A percentile compares a stretch with the other conserved stretches of the same genome.
These are phyloP conservation scores for Hippocampus abdominalis DNA, from an alignment of 2,113 vertebrate species.

Conservation along the genomic window DNA sequence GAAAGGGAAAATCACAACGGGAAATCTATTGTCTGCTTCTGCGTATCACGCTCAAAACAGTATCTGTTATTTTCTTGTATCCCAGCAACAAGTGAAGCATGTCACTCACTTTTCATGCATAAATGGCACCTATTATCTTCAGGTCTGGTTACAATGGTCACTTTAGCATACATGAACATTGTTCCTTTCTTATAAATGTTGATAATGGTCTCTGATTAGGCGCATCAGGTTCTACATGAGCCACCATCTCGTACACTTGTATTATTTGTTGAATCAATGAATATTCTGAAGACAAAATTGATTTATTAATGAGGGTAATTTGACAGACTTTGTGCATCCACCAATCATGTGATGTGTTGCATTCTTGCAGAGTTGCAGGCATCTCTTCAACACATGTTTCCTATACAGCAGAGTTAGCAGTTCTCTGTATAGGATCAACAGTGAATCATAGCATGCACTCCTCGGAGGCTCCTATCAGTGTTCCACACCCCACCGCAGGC, in stretches of 20 bases:
- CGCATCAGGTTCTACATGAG: background rate
- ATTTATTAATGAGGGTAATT: background rate
- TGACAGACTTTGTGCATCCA: background rate
- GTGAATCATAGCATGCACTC: conserved; percentile 44
- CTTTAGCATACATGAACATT: background rate
- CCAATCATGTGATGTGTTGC: background rate
- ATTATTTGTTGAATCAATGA: background rate
- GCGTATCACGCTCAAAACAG: conserved; percentile 22
- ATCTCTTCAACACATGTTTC: background rate
- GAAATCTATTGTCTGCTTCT: conserved; percentile 17
- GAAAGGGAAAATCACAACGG: background rate
- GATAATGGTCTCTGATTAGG: conserved; percentile 6
- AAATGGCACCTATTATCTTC: conserved; percentile 34
- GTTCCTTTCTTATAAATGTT: background rate
- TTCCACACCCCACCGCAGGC: conserved; percentile 47
- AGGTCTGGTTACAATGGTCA: conserved; percentile 37
- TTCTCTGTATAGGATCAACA: conserved; percentile 1
- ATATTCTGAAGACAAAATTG: background rate
- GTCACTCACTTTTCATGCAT: conserved; percentile 12
- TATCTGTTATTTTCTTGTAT: conserved; percentile 46
- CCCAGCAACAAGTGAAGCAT: conserved; percentile 38
- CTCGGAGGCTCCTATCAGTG: conserved; percentile 16
- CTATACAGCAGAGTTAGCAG: conserved; percentile 8
- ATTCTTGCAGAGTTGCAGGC: background rate
- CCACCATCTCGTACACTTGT: background rate